Conservation (phyloP, 2,888 invertebrate genomes). For the Coenonympha arcania region DNA sequence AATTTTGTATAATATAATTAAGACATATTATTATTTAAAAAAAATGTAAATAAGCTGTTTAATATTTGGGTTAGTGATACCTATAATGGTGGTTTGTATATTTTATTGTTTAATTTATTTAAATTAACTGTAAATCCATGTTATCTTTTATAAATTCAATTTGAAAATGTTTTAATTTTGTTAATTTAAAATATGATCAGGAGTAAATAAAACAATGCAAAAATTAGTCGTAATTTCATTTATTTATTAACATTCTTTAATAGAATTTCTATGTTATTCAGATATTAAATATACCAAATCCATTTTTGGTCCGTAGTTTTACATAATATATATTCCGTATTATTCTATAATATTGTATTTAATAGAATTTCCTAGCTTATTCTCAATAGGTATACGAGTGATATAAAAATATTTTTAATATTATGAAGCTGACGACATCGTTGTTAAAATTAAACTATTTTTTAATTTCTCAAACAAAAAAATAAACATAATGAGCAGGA, state of each 20-base stretch:
- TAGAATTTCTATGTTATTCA: not conserved
- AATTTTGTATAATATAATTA: not conserved
- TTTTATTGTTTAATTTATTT: not conserved
- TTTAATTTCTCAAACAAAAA: no score
- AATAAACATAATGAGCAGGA: no score
- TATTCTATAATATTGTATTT: not conserved
- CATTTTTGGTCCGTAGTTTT: slow-evolving; percentile 20
- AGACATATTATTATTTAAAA: not conserved
- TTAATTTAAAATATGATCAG: no score
- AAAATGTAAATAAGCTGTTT: no score
- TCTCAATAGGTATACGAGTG: not conserved
- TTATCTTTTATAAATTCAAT: no score
- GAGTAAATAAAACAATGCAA: not conserved
- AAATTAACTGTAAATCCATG: not conserved
- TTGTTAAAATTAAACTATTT: no score
- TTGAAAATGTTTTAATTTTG: no score
- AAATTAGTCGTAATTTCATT: not conserved
- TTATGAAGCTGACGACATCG: no score
- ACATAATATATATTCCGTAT: not conserved
- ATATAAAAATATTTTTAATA: no score
- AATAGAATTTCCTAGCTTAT: not conserved
- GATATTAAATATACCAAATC: slow-evolving; percentile 15
- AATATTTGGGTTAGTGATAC: no score
- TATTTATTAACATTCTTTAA: not conserved
- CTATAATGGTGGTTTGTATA: no score